Evolutionary conservation across 2,797 vertebrate species (phyloP).

Genomic region (Hoplostethus mediterraneus): DNA sequence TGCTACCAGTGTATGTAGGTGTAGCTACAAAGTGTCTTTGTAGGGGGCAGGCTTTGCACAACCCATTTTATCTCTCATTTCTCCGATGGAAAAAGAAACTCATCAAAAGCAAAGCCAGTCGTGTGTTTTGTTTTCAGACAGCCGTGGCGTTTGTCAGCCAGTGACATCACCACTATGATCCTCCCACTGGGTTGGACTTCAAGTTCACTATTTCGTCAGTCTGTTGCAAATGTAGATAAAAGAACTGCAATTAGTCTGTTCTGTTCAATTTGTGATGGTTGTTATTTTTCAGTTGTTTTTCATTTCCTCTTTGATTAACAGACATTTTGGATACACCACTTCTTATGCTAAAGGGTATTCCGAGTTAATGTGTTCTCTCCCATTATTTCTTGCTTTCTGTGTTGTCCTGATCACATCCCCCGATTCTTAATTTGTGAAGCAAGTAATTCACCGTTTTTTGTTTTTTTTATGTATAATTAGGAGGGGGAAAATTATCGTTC

Average conservation of each 20-base stretch:
- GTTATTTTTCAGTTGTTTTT: neutral
- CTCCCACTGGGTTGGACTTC: neutral
- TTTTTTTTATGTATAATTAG: too few relatives aligned
- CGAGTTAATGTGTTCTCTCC: too few relatives aligned
- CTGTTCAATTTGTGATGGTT: neutral
- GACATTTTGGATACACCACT: neutral
- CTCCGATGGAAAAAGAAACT: constrained; percentile 43
- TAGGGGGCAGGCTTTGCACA: constrained; percentile 69
- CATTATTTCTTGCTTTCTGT: neutral
- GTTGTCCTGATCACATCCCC: neutral
- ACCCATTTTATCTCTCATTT: constrained; percentile 44
- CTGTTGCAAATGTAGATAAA: neutral
- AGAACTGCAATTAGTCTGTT: neutral
- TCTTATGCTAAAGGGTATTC: neutral
- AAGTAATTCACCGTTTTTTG: neutral
- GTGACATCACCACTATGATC: constrained; percentile 16
- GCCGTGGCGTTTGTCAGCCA: constrained; percentile 42
- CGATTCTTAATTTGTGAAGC: neutral
- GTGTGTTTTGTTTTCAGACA: constrained; percentile 33
- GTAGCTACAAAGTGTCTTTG: constrained; percentile 34
- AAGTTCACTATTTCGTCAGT: neutral
- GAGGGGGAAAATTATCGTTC: too few relatives aligned
- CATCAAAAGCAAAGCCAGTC: constrained; percentile 53
- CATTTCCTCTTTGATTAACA: neutral
- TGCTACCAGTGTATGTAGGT: constrained; percentile 31